Conservation (phyloP, 2,888 invertebrate genomes). For the Stenoptilia bipunctidactyla region DNA sequence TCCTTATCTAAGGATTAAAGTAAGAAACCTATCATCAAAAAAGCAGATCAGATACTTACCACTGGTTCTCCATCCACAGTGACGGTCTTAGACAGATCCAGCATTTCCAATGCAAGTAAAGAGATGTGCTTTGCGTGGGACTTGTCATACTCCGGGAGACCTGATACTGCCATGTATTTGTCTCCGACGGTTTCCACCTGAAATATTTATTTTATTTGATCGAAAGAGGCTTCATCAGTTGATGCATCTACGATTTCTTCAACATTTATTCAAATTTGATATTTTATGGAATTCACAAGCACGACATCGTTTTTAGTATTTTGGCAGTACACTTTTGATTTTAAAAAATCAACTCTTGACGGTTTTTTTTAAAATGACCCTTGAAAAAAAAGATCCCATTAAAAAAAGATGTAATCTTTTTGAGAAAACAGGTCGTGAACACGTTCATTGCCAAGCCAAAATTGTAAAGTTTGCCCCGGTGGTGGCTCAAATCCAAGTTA, state of each 20-base stretch:
- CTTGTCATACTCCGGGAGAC: conserved; percentile 90
- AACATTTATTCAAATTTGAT: neutral
- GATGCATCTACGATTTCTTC: neutral
- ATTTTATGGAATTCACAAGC: neutral
- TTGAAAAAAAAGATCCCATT: no score
- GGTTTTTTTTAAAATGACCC: no score
- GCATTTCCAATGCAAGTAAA: conserved; percentile 91
- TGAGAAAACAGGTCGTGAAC: no score
- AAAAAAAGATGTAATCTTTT: no score
- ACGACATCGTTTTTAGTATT: neutral
- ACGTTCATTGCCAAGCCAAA: no score
- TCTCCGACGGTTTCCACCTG: conserved; percentile 98
- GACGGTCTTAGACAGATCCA: conserved; percentile 91
- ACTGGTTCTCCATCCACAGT: conserved; percentile 89
- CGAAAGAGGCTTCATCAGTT: neutral
- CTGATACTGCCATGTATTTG: conserved; percentile 98
- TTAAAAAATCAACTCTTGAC: no score
- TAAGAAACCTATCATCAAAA: no score
- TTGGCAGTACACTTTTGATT: no score
- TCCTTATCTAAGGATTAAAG: no score
- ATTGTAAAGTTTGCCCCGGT: no score
- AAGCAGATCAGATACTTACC: no score
- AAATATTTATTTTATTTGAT: conserved; percentile 6
- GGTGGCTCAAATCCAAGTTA: no score
- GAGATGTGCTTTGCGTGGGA: conserved; percentile 94